Conservation (phyloP, 2,797 vertebrate species). For the Helostoma temminkii region DNA sequence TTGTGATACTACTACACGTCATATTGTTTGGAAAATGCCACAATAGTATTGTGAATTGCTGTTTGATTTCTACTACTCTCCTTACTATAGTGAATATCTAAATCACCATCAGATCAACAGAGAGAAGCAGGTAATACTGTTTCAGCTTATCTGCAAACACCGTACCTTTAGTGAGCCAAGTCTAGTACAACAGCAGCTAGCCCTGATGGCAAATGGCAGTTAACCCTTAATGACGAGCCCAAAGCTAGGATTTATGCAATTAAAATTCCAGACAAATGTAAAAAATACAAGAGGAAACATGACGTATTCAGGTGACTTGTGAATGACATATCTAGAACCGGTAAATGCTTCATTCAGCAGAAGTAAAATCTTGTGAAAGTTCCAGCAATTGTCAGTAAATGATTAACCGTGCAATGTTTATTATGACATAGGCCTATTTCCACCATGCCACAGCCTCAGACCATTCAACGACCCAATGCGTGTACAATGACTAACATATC, state of each 20-base stretch:
- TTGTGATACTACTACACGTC: no score
- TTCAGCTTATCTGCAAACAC: slow-evolving; percentile 6
- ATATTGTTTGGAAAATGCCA: neutral
- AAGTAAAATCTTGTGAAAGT: neutral
- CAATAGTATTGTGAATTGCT: neutral
- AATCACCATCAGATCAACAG: neutral
- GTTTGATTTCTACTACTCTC: neutral
- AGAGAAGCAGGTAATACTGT: neutral
- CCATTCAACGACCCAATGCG: slow-evolving; percentile 21
- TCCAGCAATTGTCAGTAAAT: slow-evolving; percentile 42
- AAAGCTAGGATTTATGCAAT: neutral
- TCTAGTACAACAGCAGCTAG: neutral
- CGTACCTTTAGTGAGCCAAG: no score
- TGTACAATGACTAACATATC: slow-evolving; percentile 3
- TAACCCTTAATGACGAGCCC: neutral
- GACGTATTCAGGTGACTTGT: neutral
- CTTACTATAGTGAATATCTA: neutral
- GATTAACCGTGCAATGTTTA: slow-evolving; percentile 42
- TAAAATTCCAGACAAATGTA: neutral
- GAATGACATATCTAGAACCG: neutral
- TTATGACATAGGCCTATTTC: slow-evolving; percentile 10
- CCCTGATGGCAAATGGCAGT: neutral
- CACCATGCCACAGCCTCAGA: slow-evolving; percentile 17
- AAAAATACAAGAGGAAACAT: slow-evolving; percentile 6
- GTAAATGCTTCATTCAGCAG: slow-evolving; percentile 4